phyloP scores from a whole-genome alignment of 2,113 vertebrate species.

The Motacilla alba region DNA sequence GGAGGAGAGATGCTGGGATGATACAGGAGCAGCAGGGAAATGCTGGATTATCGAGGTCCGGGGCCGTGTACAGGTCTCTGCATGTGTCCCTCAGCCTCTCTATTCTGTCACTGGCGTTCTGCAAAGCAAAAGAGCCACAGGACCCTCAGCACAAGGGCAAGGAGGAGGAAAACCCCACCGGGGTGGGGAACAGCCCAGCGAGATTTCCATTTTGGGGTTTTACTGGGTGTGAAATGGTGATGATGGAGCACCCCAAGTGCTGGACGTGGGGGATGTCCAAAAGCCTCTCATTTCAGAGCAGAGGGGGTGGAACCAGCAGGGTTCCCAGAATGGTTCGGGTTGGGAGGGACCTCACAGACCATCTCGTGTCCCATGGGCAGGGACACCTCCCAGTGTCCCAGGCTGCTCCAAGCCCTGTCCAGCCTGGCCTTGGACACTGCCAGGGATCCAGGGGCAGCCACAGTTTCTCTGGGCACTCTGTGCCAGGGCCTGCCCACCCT shows the following conservation, averaged over 20 bases:
- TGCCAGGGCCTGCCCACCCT: fast-evolving
- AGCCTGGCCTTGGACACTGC: fast-evolving
- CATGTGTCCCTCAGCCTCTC: fast-evolving
- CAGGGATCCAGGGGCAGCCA: not conserved
- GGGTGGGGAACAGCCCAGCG: not conserved
- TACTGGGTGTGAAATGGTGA: too few species aligned
- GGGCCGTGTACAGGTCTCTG: not conserved
- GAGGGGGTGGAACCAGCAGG: not conserved
- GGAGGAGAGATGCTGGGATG: not conserved
- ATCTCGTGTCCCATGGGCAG: fast-evolving
- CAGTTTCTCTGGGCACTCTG: not conserved
- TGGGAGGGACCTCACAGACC: not conserved
- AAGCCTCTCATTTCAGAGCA: not conserved
- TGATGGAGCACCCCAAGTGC: fast-evolving
- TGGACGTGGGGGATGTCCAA: fast-evolving
- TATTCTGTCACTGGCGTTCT: not conserved
- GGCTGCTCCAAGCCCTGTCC: not conserved
- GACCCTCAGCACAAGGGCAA: not conserved
- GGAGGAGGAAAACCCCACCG: fast-evolving
- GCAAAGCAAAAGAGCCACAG: not conserved
- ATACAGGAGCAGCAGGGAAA: not conserved
- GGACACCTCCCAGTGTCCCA: not conserved
- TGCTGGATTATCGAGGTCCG: fast-evolving
- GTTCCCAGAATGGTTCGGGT: not conserved
- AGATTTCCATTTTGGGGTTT: not conserved